These are phyloP conservation scores for Riptortus pedestris DNA, from an alignment of 1,140 invertebrate genomes.

Conservation along the genomic window DNA sequence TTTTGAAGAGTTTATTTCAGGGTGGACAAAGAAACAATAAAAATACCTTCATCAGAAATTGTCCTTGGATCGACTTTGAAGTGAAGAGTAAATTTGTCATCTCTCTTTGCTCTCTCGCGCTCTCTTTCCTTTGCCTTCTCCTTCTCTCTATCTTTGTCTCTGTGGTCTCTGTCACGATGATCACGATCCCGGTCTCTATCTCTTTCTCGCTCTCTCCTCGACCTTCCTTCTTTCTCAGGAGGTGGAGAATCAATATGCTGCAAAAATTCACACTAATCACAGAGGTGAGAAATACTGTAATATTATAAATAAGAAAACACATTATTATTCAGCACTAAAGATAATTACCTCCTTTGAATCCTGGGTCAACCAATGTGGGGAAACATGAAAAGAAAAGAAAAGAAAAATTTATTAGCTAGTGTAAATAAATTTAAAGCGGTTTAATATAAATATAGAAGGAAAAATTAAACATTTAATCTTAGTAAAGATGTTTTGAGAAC, in stretches of 20 bases:
- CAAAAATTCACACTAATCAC: neutral
- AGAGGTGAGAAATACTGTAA: neutral
- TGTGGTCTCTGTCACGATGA: constrained; percentile 31
- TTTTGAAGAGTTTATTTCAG: no score
- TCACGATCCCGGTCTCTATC: constrained; percentile 4
- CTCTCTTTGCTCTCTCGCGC: neutral
- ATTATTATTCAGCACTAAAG: neutral
- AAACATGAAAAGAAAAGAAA: neutral
- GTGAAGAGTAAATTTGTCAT: neutral
- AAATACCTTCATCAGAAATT: constrained; percentile 1
- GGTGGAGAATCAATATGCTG: neutral
- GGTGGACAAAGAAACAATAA: no score
- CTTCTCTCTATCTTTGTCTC: constrained; percentile 37
- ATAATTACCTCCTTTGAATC: constrained; percentile 2
- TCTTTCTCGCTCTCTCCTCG: constrained; percentile 9
- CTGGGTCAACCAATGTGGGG: neutral
- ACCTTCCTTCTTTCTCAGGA: constrained; percentile 8
- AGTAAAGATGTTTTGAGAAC: no score
- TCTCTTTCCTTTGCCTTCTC: neutral
- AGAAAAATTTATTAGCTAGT: neutral
- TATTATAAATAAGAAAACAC: neutral
- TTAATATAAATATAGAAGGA: no score
- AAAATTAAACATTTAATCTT: no score
- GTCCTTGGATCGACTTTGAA: neutral
- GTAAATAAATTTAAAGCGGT: no score